Percentiles rank a stretch among this genome's conserved stretches.
These are phyloP conservation scores for Oryzias dopingdopingensis DNA, from an alignment of 2,797 vertebrate genomes.

Conservation along the genomic window DNA sequence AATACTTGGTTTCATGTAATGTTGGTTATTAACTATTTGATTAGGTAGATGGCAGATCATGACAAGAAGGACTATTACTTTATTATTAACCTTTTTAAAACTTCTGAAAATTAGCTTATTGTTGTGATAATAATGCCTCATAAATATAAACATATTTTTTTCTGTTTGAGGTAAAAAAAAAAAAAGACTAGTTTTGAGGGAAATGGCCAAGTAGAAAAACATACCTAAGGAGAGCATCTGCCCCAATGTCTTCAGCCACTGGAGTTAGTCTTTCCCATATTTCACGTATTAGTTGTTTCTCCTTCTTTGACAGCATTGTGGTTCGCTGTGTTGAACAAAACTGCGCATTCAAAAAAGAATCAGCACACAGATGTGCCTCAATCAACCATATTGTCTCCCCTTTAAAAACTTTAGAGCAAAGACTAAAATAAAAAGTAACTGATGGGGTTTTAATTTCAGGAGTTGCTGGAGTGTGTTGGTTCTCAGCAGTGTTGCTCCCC, in stretches of 20 bases:
- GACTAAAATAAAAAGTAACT: neutral
- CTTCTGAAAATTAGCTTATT: too few species aligned
- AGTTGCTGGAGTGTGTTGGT: neutral
- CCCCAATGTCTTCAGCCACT: conserved; percentile 74
- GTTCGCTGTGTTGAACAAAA: neutral
- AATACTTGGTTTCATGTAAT: too few species aligned
- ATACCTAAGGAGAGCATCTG: conserved; percentile 78
- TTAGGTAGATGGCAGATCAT: too few species aligned
- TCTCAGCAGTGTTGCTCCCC: neutral
- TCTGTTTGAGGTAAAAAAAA: too few species aligned
- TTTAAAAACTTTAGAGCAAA: neutral
- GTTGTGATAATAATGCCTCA: too few species aligned
- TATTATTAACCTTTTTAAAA: too few species aligned
- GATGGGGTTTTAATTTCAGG: neutral
- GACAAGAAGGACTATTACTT: too few species aligned
- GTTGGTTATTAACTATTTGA: too few species aligned
- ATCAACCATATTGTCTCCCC: conserved; percentile 40
- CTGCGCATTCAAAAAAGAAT: neutral
- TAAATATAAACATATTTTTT: too few species aligned
- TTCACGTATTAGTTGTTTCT: conserved; percentile 69
- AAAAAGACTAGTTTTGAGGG: too few species aligned
- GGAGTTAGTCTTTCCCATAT: conserved; percentile 67
- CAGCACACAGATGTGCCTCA: conserved; percentile 5
- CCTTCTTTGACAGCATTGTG: conserved; percentile 71
- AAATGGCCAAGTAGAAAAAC: conserved; percentile 4